These are phyloP conservation scores for Amphiprion percula DNA, from an alignment of 2,113 vertebrate species.

Conservation along the genomic window DNA sequence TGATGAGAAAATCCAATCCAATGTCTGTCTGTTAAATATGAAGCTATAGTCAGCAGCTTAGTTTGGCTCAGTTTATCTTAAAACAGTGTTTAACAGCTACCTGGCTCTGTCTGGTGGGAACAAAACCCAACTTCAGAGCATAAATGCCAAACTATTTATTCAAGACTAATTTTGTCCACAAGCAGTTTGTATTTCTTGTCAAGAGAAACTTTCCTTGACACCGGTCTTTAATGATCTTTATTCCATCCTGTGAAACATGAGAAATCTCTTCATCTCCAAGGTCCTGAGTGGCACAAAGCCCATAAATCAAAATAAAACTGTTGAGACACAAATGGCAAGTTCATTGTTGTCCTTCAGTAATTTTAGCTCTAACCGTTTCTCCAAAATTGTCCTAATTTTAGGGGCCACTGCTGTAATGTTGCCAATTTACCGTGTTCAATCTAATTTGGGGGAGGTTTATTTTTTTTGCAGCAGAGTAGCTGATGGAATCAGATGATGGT, in stretches of 20 bases:
- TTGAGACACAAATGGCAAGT: conserved; percentile 23
- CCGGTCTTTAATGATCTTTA: not conserved
- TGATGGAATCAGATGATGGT: conserved; percentile 34
- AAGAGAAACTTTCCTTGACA: not conserved
- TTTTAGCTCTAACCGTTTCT: conserved; percentile 26
- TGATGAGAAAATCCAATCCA: not conserved
- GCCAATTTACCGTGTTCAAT: conserved; percentile 3
- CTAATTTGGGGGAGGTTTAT: conserved; percentile 20
- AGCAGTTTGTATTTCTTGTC: not conserved
- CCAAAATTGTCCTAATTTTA: conserved; percentile 11
- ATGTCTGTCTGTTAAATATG: too few species aligned
- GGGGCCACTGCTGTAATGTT: conserved; percentile 9
- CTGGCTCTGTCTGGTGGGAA: too few species aligned
- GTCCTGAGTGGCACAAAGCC: not conserved
- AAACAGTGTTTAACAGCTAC: too few species aligned
- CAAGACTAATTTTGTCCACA: not conserved
- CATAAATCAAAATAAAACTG: conserved; percentile 29
- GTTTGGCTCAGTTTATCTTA: too few species aligned
- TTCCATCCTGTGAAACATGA: not conserved
- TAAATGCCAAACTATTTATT: not conserved
- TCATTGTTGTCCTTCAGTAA: conserved; percentile 17
- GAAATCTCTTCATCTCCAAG: not conserved
- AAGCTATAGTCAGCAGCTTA: too few species aligned
- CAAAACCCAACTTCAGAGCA: too few species aligned
- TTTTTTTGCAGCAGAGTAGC: conserved; percentile 54